Base-by-base conservation (phyloP, 1,140 invertebrate species). In the Delia radicum region DNA sequence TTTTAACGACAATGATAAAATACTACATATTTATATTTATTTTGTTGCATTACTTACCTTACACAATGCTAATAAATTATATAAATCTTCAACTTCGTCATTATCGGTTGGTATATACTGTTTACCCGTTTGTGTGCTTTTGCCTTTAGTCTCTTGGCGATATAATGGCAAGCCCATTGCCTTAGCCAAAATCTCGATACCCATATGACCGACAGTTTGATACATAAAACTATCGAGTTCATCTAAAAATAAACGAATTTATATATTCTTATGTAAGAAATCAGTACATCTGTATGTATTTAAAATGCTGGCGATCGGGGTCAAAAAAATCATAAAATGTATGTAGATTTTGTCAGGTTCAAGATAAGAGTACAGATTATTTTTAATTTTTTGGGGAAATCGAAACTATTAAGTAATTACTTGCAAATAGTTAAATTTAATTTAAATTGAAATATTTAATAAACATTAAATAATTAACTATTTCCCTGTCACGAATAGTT, bases 221-320 rank as follows among this genome's bases (percentile, higher is more conserved):
- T 98, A 99, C 98, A 99, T 99, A 83, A 96, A 99, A 83, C 97
- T 99, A 87, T 99, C 98, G 78, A 99, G 86, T 87, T 99, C 98
- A 90, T 96, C 94, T 95, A 81, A 18, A 88, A 86, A 46, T 67
- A 67, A 28, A 67, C 5, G 26, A 46, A 65, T 21, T 65, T 75
- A 73, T 26, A 26, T 27, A 8, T 21, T n/a, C 28, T 24, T 13
- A 28, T 63, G 27, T 63, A 63, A 63, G 27, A 63, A 63, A 63
- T 48, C 12, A 1, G 2, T 48, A 1, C 10, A 48, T 4, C 12
- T 15, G 48, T 55, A 55, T 5, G n/a, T 24, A 21, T n/a, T 24
- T 21, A 24, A 55, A 55, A 55, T 21, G 18, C 48, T 55, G 48
- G 48, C 18, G n/a, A 8, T 55, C 48, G 24, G 48, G 48, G 18